Evolutionary conservation across 2,888 invertebrate species (phyloP), one percentile per base, ranked within the genome.

Genomic region (Corbicula japonica): DNA sequence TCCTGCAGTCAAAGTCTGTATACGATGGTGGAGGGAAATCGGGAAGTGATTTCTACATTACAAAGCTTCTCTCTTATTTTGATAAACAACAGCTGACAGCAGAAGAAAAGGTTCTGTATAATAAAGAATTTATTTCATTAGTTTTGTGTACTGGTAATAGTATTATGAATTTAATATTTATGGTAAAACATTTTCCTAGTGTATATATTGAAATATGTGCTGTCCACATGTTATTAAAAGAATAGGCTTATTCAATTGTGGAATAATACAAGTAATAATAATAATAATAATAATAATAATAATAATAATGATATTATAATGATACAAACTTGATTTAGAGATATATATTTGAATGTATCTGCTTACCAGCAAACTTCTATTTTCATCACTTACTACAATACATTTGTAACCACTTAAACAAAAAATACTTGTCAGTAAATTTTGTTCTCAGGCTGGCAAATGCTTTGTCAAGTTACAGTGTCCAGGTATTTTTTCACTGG

Each of bases 1-100:
- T 73, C 21, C 26, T 65, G 26, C 56, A 35, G n/a, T 38, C 63
- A 62, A n/a, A 50, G 18, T 44, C 26, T 28, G 21, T 48, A 48
- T 48, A 48, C 15, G 48, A 15, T 48, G 48, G 21, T 48, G 6
- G 30, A 54, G 23, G 12, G 10, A 32, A 1, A 21, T 21, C 32
- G 28, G 28, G n/a, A 15, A 10, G 4, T 50, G 5, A 50, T 26
- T 10, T 26, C 5, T 10, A 12, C 21, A 21, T 10, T 18, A 26
- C 8, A 5, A 48, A 48, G 48, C n/a, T 48, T n/a, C 21, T 48
- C 48, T n/a, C 6, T n/a, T n/a, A 12, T 12, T 48, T 12, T 6
- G 48, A 12, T 48, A 23, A 6, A 12, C n/a, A 48, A 48, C 6
- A n/a, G 48, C 6, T 48, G 5, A 12, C n/a, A n/a, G n/a, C n/a